Conservation (phyloP, 2,888 invertebrate genomes). For the Notodonta ziczac region DNA sequence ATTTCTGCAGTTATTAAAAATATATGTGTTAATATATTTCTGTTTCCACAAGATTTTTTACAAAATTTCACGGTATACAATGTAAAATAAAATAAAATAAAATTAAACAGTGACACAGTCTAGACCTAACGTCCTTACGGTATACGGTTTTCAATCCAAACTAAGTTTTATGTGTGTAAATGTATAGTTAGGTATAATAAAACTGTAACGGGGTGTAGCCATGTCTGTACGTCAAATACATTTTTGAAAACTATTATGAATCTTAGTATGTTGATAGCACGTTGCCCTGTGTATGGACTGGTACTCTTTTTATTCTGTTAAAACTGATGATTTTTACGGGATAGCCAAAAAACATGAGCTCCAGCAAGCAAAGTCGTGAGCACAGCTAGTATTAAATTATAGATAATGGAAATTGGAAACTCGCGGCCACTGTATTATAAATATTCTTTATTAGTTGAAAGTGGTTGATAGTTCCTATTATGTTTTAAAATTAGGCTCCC, state of each 20-base stretch:
- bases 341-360: no score
- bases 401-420: slow-evolving; percentile 48
- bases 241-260: neutral
- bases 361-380: neutral
- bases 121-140: slow-evolving; percentile 28
- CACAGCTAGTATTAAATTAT: slow-evolving; percentile 23
- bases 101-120: slow-evolving; percentile 6
- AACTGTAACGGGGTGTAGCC: neutral
- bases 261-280: no score
- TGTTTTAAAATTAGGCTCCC: slow-evolving; percentile 38
- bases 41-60: no score
- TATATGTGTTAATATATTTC: no score
- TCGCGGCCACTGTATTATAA: slow-evolving; percentile 59
- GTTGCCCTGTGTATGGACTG: no score
- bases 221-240: slow-evolving; percentile 9
- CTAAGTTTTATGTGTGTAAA: slow-evolving; percentile 47
- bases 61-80: neutral
- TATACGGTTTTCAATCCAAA: slow-evolving; percentile 46
- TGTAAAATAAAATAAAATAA: neutral
- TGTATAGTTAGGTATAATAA: slow-evolving; percentile 49
- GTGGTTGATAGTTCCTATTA: slow-evolving; percentile 80
- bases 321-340: no score
- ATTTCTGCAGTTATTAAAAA: no score
- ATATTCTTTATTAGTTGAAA: slow-evolving; percentile 53
- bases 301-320: no score